Conservation (phyloP, 2,113 vertebrate genomes). For the Gymnarchus niloticus region DNA sequence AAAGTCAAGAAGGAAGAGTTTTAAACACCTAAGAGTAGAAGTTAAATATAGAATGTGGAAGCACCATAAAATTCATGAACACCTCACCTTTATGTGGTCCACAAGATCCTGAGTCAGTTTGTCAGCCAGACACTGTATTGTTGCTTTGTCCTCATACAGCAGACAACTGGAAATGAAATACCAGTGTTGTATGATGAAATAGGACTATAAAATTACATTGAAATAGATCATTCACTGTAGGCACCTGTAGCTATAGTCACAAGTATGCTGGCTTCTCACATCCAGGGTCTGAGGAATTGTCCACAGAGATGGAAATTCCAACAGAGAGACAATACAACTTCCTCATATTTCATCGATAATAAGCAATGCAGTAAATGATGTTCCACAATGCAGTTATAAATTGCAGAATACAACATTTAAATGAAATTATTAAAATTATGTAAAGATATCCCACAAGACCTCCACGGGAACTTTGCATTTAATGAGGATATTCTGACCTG, state of each 20-base stretch:
- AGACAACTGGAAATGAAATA: slow-evolving; percentile 24
- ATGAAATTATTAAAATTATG: background rate
- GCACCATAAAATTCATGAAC: too few species aligned
- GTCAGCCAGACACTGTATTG: slow-evolving; percentile 31
- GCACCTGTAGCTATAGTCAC: background rate
- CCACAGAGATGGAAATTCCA: background rate
- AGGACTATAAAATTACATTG: background rate
- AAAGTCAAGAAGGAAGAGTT: background rate
- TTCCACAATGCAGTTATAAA: background rate
- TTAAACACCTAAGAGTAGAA: too few species aligned
- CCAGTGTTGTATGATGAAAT: background rate
- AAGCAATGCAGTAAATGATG: background rate
- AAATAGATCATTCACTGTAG: background rate
- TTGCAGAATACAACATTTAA: background rate
- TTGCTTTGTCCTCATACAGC: slow-evolving; percentile 39
- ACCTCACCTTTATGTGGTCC: slow-evolving; percentile 40
- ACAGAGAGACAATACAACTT: background rate
- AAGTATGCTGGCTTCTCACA: background rate
- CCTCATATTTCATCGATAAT: background rate
- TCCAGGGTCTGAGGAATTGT: background rate
- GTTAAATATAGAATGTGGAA: too few species aligned
- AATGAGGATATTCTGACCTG: background rate
- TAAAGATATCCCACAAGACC: background rate
- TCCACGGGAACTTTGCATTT: background rate
- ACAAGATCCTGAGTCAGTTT: slow-evolving; percentile 41